Evolutionary conservation across 1,140 invertebrate species (phyloP).

Genomic region (Tetranychus urticae): DNA sequence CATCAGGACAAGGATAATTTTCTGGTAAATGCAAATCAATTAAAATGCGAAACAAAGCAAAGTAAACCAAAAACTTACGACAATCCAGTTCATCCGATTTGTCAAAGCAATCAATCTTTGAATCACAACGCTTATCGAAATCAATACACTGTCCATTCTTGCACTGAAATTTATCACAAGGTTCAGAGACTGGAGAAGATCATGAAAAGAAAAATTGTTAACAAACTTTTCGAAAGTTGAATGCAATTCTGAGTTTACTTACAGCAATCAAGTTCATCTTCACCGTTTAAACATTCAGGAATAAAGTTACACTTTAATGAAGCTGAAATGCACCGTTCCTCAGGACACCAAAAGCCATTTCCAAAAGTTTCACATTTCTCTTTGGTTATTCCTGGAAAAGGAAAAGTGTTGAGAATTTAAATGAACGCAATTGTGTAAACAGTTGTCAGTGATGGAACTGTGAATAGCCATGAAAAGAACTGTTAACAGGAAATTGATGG

Average conservation of each 20-base stretch:
- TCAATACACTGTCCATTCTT: conserved; percentile 13
- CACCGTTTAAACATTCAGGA: conserved; percentile 5
- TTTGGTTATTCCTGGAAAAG: not conserved
- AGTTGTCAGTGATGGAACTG: not conserved
- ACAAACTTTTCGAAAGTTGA: too few relatives aligned
- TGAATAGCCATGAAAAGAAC: not conserved
- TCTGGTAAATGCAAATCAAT: conserved; percentile 10
- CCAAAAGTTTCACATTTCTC: not conserved
- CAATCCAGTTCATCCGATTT: conserved; percentile 18
- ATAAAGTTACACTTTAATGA: conserved; percentile 4
- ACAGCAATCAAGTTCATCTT: conserved; percentile 6
- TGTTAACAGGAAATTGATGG: not conserved
- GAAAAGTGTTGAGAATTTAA: not conserved
- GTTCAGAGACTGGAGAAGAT: not conserved
- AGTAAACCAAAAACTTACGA: not conserved
- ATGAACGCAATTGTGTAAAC: not conserved
- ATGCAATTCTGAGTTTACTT: not conserved
- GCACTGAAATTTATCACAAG: conserved; percentile 8
- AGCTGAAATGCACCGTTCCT: not conserved
- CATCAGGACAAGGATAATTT: conserved; percentile 17
- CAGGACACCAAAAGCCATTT: not conserved
- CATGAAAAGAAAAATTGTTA: not conserved
- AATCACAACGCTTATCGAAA: conserved; percentile 17
- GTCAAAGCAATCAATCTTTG: conserved; percentile 17
- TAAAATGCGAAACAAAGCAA: conserved; percentile 7